Evolutionary conservation across 2,888 invertebrate genomes (phyloP), one percentile per base, ranked within the genome.

Genomic region (Clistopyga incitator): DNA sequence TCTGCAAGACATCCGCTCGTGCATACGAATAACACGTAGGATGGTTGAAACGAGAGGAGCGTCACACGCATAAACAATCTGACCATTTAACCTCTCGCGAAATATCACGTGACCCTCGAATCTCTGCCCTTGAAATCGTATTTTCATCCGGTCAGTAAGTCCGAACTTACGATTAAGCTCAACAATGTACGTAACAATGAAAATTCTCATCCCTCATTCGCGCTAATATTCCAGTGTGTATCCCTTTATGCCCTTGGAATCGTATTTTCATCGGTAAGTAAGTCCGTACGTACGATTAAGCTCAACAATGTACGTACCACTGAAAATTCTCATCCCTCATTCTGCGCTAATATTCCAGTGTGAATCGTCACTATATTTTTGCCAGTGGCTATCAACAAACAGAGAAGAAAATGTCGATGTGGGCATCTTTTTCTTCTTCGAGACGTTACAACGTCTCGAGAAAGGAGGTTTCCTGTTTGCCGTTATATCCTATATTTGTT

Each of bases 21-120:
- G 81, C 84, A 81, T 84, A 84, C 77, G 68, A 77, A 80, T 83
- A 76, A 67, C 56, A 70, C 34, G n/a, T 10, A 29, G 29, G 64
- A 29, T 11, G 72, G 34, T 50, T 15, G n/a, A 50, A 45, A 52
- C 47, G 34, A 72, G 34, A 72, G 52, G 54, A 47, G 42, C 52
- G 54, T 18, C 38, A 3, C 47, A 18, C 15, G 25, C 10, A 11
- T n/a, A 25, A 10, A 18, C 42, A 18, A 64, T 47, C 45, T 23
- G 47, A n/a, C 45, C 34, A 23, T 67, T 47, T 47, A 42, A 45
- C 42, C 64, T 78, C 54, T 42, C 13, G 45, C 8, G 65, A 45
- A 65, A 42, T 52, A n/a, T 29, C n/a, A 71, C 59, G 54, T 71
- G 64, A 72, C 65, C 23, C 70, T 34, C 13, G 42, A 71, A 71